These are phyloP conservation scores for Adelognathus sp. DNA, from an alignment of 2,888 invertebrate species.

Conservation along the genomic window DNA sequence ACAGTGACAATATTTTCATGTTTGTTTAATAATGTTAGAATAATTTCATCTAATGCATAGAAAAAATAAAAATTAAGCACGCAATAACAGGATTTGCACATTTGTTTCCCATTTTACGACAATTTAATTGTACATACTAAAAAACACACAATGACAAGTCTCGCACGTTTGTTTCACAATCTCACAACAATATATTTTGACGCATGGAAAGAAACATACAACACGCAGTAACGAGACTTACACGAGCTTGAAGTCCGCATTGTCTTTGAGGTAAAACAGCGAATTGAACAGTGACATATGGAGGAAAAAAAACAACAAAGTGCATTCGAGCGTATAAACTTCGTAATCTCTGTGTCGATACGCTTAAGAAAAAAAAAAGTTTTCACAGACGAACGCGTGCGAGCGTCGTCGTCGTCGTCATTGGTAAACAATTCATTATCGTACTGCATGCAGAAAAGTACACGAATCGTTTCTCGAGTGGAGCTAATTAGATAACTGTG, in stretches of 20 bases:
- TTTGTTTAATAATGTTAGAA: neutral
- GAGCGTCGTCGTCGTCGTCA: too few relatives aligned
- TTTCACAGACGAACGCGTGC: neutral
- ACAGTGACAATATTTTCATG: neutral
- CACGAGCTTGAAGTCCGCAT: conserved; percentile 73
- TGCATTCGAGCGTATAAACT: neutral
- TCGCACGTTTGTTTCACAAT: too few relatives aligned
- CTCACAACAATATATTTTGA: too few relatives aligned
- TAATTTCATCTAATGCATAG: too few relatives aligned
- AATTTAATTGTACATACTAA: too few relatives aligned
- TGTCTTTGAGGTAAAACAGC: conserved; percentile 69
- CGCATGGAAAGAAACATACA: neutral
- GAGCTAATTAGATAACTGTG: conserved; percentile 73
- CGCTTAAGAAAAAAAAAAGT: conserved; percentile 17
- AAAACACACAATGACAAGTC: too few relatives aligned
- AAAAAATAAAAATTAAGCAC: too few relatives aligned
- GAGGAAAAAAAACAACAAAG: conserved; percentile 28
- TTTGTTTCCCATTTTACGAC: too few relatives aligned
- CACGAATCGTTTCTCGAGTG: conserved; percentile 40
- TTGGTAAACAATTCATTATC: conserved; percentile 72
- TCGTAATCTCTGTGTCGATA: neutral
- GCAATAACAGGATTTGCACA: too few relatives aligned
- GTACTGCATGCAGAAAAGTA: conserved; percentile 33
- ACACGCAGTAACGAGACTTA: conserved; percentile 63
- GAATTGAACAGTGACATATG: conserved; percentile 73